Evolutionary conservation across 2,113 vertebrate genomes (phyloP).

Genomic region (Syngnathus scovelli): DNA sequence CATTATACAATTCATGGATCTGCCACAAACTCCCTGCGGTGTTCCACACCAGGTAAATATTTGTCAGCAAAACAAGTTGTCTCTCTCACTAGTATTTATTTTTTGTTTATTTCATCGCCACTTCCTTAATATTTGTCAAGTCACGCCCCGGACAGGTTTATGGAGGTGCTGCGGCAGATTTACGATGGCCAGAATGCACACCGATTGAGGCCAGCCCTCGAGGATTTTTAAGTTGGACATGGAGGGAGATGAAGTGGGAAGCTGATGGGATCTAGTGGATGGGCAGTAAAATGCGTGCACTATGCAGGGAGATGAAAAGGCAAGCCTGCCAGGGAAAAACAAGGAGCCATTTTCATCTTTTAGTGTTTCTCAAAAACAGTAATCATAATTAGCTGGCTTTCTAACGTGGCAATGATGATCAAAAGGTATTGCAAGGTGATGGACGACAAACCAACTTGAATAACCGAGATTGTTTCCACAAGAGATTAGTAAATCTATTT

Average conservation of each 20-base stretch:
- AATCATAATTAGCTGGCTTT: constrained; percentile 16
- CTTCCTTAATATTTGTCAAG: constrained; percentile 66
- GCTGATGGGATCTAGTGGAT: constrained; percentile 35
- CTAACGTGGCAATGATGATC: not conserved
- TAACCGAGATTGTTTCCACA: no score
- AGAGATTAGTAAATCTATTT: no score
- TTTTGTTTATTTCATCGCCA: constrained; percentile 59
- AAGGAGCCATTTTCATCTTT: constrained; percentile 51
- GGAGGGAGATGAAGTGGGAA: constrained; percentile 45
- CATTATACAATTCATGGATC: constrained; percentile 15
- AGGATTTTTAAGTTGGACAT: constrained; percentile 31
- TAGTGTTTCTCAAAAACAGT: constrained; percentile 4
- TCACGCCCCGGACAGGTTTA: constrained; percentile 63
- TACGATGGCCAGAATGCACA: constrained; percentile 40
- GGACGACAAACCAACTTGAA: no score
- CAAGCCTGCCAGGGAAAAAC: constrained; percentile 52
- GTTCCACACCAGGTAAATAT: constrained; percentile 48
- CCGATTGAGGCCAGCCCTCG: constrained; percentile 34
- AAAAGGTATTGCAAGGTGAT: no score
- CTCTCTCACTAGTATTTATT: constrained; percentile 49
- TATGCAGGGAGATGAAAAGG: constrained; percentile 68
- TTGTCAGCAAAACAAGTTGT: constrained; percentile 48
- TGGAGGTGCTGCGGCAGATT: constrained; percentile 56
- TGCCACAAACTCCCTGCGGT: constrained; percentile 22
- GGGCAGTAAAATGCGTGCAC: constrained; percentile 55